These are phyloP conservation scores for Hippoglossus stenolepis DNA, from an alignment of 2,113 vertebrate species.

Conservation along the genomic window DNA sequence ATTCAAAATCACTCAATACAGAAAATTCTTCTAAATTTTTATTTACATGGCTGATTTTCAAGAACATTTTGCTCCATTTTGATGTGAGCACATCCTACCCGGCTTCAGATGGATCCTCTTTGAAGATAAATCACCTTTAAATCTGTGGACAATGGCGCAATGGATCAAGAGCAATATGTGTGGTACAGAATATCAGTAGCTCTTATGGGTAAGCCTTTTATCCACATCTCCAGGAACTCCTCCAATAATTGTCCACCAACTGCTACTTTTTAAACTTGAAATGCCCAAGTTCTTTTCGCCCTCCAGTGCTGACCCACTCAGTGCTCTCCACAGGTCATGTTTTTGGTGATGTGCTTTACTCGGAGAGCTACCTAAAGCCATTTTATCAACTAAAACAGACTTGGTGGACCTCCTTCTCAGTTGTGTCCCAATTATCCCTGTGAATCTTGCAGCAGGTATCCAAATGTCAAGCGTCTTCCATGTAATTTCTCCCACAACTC, in stretches of 20 bases:
- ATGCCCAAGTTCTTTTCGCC: slow-evolving; percentile 21
- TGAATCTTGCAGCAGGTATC: slow-evolving; percentile 77
- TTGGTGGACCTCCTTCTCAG: slow-evolving; percentile 73
- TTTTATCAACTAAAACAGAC: slow-evolving; percentile 77
- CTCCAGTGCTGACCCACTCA: slow-evolving; percentile 42
- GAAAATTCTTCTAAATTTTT: slow-evolving; percentile 3
- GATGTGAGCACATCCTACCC: slow-evolving; percentile 29
- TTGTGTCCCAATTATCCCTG: slow-evolving; percentile 81
- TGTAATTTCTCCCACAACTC: slow-evolving; percentile 71
- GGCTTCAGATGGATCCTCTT: slow-evolving; percentile 58
- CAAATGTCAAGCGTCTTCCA: slow-evolving; percentile 81
- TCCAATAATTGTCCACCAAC: slow-evolving; percentile 69
- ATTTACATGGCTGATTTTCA: slow-evolving; percentile 31
- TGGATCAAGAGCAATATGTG: slow-evolving; percentile 69
- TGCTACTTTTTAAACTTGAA: slow-evolving; percentile 56
- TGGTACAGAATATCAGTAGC: slow-evolving; percentile 74
- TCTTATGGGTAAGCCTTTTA: slow-evolving; percentile 76
- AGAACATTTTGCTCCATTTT: slow-evolving; percentile 44
- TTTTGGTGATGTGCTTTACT: slow-evolving; percentile 67
- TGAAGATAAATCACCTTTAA: slow-evolving; percentile 75
- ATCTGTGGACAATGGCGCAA: slow-evolving; percentile 65
- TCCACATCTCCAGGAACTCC: slow-evolving; percentile 73
- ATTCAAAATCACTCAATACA: slow-evolving; percentile 4
- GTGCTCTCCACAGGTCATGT: slow-evolving; percentile 64
- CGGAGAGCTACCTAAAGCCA: slow-evolving; percentile 71